Evolutionary conservation across 1,140 invertebrate species (phyloP).

Genomic region (Aphelenchoides fujianensis): DNA sequence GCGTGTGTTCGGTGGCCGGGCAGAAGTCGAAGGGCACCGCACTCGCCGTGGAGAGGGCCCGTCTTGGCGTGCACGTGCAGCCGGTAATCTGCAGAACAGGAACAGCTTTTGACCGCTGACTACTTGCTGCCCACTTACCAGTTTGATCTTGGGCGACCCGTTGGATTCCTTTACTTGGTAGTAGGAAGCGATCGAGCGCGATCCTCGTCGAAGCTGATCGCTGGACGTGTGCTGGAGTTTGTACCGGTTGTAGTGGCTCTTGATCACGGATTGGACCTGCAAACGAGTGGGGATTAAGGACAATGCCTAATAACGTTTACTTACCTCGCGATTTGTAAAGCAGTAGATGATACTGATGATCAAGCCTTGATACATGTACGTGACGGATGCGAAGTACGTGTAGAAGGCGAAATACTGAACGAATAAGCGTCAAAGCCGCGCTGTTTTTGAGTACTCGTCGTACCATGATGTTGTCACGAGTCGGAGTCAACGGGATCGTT

Average conservation of each 20-base stretch:
- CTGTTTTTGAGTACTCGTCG: slow-evolving; percentile 3
- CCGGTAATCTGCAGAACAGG: slow-evolving; percentile 5
- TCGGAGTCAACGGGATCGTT: slow-evolving; percentile 61
- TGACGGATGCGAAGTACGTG: slow-evolving; percentile 61
- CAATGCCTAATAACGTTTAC: slow-evolving; percentile 9
- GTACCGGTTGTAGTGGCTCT: slow-evolving; percentile 52
- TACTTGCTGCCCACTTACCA: not conserved
- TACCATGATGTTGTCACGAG: slow-evolving; percentile 62
- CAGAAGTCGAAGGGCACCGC: slow-evolving; percentile 15
- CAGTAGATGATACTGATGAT: slow-evolving; percentile 62
- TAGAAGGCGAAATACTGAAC: slow-evolving; percentile 61
- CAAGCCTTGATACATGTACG: slow-evolving; percentile 62
- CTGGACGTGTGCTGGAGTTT: slow-evolving; percentile 48
- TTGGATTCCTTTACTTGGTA: too few species aligned
- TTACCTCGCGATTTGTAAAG: slow-evolving; percentile 61
- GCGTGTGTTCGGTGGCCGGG: slow-evolving; percentile 21
- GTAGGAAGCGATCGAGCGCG: slow-evolving; percentile 42
- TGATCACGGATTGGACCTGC: slow-evolving; percentile 51
- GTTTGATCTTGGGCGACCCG: too few species aligned
- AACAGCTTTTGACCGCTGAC: not conserved
- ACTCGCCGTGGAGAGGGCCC: slow-evolving; percentile 10
- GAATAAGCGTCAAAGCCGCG: slow-evolving; percentile 10
- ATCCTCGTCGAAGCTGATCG: slow-evolving; percentile 57
- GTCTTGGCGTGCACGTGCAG: slow-evolving; percentile 16
- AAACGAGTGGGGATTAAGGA: slow-evolving; percentile 21